phyloP scores from a whole-genome alignment of 2,113 vertebrate genomes.

The Ovis aries region DNA sequence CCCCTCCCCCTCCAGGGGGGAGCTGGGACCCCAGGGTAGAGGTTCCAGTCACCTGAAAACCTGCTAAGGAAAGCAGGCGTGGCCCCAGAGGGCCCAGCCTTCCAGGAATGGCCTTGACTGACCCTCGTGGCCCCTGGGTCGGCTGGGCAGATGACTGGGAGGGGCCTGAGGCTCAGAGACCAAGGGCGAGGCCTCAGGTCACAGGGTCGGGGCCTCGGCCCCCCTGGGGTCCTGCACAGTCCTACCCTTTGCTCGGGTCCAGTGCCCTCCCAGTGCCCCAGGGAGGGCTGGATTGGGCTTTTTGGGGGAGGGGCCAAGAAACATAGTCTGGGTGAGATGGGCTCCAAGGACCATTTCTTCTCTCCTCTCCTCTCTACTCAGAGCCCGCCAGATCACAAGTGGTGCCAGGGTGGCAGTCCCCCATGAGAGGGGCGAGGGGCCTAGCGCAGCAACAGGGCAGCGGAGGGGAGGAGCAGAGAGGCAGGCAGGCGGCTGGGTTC shows the following conservation, averaged over 20 bases:
- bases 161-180: not conserved
- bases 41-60: not conserved
- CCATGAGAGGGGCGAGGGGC: not conserved
- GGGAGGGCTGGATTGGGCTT: not conserved
- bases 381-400: not conserved
- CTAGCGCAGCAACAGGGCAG: not conserved
- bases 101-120: not conserved
- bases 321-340: fast-evolving
- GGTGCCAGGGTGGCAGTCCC: not conserved
- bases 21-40: not conserved
- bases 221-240: not conserved
- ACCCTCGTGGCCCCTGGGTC: too few relatives aligned
- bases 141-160: not conserved
- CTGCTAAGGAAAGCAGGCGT: not conserved
- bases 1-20: fast-evolving
- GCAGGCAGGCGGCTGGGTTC: not conserved
- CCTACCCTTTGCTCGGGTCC: not conserved
- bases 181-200: not conserved
- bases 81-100: not conserved
- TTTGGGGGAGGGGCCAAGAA: not conserved
- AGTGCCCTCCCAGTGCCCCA: not conserved
- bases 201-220: not conserved
- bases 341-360: not conserved
- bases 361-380: too few relatives aligned
- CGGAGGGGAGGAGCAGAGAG: not conserved